Evolutionary conservation across 2,797 vertebrate genomes (phyloP).

Genomic region (Garrulus glandarius): DNA sequence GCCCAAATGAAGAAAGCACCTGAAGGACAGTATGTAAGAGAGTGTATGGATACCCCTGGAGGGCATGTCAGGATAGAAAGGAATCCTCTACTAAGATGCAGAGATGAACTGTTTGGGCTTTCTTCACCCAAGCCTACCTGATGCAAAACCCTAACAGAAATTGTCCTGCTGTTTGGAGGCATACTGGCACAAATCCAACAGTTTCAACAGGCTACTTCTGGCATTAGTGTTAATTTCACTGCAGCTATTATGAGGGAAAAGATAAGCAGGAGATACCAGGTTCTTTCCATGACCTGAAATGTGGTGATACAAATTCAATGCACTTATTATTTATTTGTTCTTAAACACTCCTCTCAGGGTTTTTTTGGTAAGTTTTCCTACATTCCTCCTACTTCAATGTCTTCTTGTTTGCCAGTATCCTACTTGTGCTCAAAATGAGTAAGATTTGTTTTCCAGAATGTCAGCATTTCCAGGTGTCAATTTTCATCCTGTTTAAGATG

Average conservation of each 20-base stretch:
- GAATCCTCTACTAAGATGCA: neutral
- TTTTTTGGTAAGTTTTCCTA: slow-evolving; percentile 2
- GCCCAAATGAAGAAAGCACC: neutral
- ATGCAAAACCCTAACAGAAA: neutral
- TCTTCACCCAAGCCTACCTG: neutral
- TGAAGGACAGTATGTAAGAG: neutral
- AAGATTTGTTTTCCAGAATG: slow-evolving; percentile 24
- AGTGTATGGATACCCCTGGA: neutral
- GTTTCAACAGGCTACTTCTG: neutral
- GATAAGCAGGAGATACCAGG: neutral
- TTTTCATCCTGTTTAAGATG: neutral
- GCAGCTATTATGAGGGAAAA: neutral
- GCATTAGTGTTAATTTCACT: neutral
- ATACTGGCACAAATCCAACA: neutral
- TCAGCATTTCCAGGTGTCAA: slow-evolving; percentile 54
- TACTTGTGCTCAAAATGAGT: neutral
- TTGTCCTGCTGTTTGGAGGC: neutral
- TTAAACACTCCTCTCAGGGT: neutral
- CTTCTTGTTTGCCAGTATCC: neutral
- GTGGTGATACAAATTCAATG: neutral
- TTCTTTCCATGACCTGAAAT: neutral
- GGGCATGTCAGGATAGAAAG: neutral
- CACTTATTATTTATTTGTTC: neutral
- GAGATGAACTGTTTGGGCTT: neutral
- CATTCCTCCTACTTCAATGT: slow-evolving; percentile 7